Evolutionary conservation across 1,140 invertebrate genomes (phyloP).

Genomic region (Holcopasites calliopsidis): DNA sequence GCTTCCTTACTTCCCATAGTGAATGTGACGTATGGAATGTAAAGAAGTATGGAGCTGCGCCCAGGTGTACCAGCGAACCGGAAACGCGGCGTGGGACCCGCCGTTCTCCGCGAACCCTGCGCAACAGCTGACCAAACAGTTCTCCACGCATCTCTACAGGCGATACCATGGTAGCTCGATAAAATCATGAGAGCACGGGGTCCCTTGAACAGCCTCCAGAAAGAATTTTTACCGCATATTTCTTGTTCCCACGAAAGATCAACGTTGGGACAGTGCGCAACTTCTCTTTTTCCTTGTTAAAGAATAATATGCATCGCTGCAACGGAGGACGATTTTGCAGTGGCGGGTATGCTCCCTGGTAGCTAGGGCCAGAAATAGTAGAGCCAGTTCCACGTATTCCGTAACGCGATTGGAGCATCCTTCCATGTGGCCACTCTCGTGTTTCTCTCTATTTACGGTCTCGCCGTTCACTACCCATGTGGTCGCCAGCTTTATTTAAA

Average conservation of each 20-base stretch:
- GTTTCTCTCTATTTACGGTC: slow-evolving; percentile 58
- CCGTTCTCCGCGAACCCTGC: neutral
- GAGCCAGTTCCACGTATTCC: slow-evolving; percentile 48
- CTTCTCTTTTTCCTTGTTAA: no score
- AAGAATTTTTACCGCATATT: neutral
- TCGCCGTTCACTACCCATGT: slow-evolving; percentile 51
- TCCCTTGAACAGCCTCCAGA: neutral
- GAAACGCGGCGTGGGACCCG: neutral
- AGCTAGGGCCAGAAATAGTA: slow-evolving; percentile 59
- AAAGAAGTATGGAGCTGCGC: slow-evolving; percentile 96
- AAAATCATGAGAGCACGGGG: neutral
- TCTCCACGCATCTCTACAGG: neutral
- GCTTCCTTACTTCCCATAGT: slow-evolving; percentile 98
- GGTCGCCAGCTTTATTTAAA: slow-evolving; percentile 62
- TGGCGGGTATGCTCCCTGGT: neutral
- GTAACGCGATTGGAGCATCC: slow-evolving; percentile 35
- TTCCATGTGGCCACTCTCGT: slow-evolving; percentile 54
- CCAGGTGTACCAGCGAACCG: slow-evolving; percentile 60
- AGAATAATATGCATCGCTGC: neutral
- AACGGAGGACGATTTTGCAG: neutral
- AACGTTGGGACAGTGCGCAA: neutral
- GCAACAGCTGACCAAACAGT: slow-evolving; percentile 5
- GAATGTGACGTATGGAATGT: slow-evolving; percentile 94
- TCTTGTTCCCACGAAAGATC: neutral
- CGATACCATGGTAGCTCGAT: neutral